These are phyloP conservation scores for Apotomis capreana DNA, from an alignment of 2,888 invertebrate genomes.

Conservation along the genomic window DNA sequence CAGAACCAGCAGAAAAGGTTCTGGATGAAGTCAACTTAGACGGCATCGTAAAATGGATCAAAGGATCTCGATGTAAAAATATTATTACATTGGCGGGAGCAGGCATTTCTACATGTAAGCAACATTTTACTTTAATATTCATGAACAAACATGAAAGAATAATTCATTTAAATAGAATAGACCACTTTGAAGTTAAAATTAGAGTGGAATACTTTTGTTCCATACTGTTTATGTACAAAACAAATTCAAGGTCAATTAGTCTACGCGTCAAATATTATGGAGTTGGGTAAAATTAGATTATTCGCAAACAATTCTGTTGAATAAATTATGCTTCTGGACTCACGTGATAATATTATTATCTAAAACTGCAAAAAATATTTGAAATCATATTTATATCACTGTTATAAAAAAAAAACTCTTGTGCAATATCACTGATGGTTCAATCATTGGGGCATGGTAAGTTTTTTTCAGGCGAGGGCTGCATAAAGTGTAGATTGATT, in stretches of 20 bases:
- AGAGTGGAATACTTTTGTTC: slow-evolving; percentile 27
- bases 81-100: slow-evolving; percentile 97
- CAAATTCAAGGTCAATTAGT: slow-evolving; percentile 36
- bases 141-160: background rate
- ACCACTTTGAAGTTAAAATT: background rate
- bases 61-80: slow-evolving; percentile 89
- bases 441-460: too few species aligned
- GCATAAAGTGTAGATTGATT: too few species aligned
- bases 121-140: background rate
- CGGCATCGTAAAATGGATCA: slow-evolving; percentile 91
- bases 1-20: slow-evolving; percentile 71
- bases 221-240: slow-evolving; percentile 35
- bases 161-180: slow-evolving; percentile 8
- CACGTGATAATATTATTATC: too few species aligned
- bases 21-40: slow-evolving; percentile 88
- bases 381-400: too few species aligned
- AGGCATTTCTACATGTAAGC: slow-evolving; percentile 97
- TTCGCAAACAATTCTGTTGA: background rate
- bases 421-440: too few species aligned
- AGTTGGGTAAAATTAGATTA: slow-evolving; percentile 15
- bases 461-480: too few species aligned
- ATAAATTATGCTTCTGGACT: background rate
- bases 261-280: slow-evolving; percentile 27
- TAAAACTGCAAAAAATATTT: too few species aligned
- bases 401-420: too few species aligned